These are phyloP conservation scores for Anastrepha obliqua DNA, from an alignment of 1,140 invertebrate genomes.

Conservation along the genomic window DNA sequence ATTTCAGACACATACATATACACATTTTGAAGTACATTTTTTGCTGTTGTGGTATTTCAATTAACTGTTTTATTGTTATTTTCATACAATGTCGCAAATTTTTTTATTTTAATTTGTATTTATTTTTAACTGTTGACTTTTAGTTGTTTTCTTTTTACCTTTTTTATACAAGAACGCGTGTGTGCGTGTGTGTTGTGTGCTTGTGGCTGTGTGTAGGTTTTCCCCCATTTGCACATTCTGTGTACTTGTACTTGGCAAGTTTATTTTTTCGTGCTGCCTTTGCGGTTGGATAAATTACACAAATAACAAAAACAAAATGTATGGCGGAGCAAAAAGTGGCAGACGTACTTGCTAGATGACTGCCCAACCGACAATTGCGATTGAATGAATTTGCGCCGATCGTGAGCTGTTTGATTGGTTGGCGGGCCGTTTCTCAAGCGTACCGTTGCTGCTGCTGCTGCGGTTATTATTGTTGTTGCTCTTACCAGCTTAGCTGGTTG, in stretches of 20 bases:
- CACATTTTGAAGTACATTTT: neutral
- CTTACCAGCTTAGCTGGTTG: neutral
- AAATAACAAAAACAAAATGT: conserved; percentile 13
- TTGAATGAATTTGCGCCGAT: conserved; percentile 29
- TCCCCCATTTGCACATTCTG: neutral
- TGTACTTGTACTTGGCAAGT: conserved; percentile 30
- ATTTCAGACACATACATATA: neutral
- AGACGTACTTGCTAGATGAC: neutral
- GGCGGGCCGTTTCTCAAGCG: too few species aligned
- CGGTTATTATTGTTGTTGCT: neutral
- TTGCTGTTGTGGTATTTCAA: conserved; percentile 21
- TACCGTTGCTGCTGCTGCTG: neutral
- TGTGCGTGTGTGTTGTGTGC: neutral
- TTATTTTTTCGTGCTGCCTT: neutral
- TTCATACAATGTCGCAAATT: neutral
- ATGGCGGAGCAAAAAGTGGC: neutral
- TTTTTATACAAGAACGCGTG: neutral
- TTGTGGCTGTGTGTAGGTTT: neutral
- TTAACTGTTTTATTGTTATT: conserved; percentile 17
- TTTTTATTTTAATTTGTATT: neutral
- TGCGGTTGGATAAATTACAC: conserved; percentile 12
- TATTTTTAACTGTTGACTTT: neutral
- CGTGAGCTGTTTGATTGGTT: conserved; percentile 23
- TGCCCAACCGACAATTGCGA: neutral
- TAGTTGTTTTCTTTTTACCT: neutral